A percentile compares a stretch with the other conserved stretches of the same genome.
These are phyloP conservation scores for Aspiorhynchus laticeps DNA, from an alignment of 2,113 vertebrate species.

Conservation along the genomic window DNA sequence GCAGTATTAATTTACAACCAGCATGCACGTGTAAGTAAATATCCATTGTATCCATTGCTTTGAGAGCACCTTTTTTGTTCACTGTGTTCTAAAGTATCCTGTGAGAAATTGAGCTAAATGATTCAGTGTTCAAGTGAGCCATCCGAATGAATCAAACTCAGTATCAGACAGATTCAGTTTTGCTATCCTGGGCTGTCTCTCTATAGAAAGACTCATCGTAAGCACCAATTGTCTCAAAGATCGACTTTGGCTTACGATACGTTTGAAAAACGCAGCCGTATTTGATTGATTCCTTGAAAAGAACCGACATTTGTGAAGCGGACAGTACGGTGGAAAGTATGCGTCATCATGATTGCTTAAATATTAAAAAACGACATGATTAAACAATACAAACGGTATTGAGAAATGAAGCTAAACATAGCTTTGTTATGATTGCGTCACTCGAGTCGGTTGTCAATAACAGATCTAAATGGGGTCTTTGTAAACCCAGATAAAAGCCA, in stretches of 20 bases:
- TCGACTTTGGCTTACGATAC: neutral
- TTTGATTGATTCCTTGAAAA: neutral
- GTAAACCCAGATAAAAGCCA: neutral
- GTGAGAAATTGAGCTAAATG: neutral
- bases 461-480: neutral
- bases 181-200: neutral
- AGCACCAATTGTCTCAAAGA: neutral
- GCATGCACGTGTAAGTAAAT: too few relatives aligned
- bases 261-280: neutral
- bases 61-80: too few relatives aligned
- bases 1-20: too few relatives aligned
- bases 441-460: neutral
- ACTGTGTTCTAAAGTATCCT: neutral
- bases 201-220: neutral
- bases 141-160: neutral
- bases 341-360: neutral
- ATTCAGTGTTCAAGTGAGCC: neutral
- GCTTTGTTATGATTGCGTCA: neutral
- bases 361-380: neutral
- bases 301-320: neutral
- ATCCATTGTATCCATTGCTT: too few relatives aligned
- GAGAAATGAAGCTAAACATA: slow-evolving; percentile 9
- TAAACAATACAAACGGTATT: neutral
- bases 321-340: neutral
- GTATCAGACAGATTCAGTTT: neutral